Base-by-base conservation (phyloP, 2,888 invertebrate species). In the Pyrocoelia pectoralis region DNA sequence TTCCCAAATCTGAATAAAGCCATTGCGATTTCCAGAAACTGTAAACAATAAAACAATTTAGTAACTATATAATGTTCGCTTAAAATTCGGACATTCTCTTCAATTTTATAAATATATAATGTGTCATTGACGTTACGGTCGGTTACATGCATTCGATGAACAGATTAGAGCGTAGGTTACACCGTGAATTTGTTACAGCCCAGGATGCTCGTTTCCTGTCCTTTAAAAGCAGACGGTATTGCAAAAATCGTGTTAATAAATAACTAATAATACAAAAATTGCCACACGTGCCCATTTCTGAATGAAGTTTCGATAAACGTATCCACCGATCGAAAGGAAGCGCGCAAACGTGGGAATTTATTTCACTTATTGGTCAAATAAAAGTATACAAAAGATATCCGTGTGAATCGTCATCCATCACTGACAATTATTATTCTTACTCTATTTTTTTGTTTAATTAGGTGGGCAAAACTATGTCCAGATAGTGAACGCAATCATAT, bases 391-490 rank as follows among this genome's bases (percentile, higher is more conserved):
- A 46, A 46, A 46, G 46, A 46, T 46, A 15, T 46, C 46, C 46
- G 46, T 46, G 46, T 17, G 46, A 46, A 46, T 18, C 33, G n/a
- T n/a, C 9, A 33, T n/a, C 33, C 33, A 33, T 33, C 33, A 33
- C n/a, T 33, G n/a, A 33, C n/a, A 2, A n/a, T 33, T n/a, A 2
- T 33, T 8, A 33, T 12, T 38, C 19, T 58, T 52, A 28, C 17
- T 51, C 8, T 19, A 13, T 19, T 15, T 62, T 69, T 58, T 66
- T 71, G 65, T 67, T 48, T 6, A 48, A n/a, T 12, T 52, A 70
- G 70, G 61, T 73, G 77, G 78, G 73, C 66, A 68, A 73, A 80
- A 81, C 78, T 78, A 81, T 80, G 80, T 78, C 79, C 78, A 78
- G 76, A 76, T 77, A 78, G 77, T 79, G 72, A 71, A 67, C 69